Evolutionary conservation across 2,888 invertebrate genomes (phyloP), one percentile per base, ranked within the genome.

Genomic region (Mactromeris polynyma): DNA sequence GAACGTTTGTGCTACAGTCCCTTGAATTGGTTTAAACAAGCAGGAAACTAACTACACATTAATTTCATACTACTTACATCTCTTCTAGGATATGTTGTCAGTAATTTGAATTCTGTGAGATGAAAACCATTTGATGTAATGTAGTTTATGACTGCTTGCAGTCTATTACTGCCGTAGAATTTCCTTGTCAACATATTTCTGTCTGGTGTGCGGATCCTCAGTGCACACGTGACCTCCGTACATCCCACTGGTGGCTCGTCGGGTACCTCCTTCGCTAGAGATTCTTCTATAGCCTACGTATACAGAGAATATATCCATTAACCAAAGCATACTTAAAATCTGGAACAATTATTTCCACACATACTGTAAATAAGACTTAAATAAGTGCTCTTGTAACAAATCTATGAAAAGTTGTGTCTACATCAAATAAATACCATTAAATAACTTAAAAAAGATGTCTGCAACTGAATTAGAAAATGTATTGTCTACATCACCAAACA

Each of bases 81-180:
- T 97, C 98, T 98, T 96, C 99, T 98, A 96, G 99, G 99, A 98
- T 98, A 99, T 97, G 98, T 98, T 95, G 98, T 98, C 95, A 99
- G 98, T 90, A 99, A 98, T 97, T 99, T 99, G 97, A 98, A 99
- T 96, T 98, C 98, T 94, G 98, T 98, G 94, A 98, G 97, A 92
- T 98, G 98, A 97, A 98, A 99, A 89, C 99, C 99, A 97, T 98
- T 98, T 79, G 98, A 98, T 87, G 98, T 98, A 93, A 99, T 97
- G 97, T 98, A 99, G 97, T 99, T 98, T 94, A 99, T 97, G 95
- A 99, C 97, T 93, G 98, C 98, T 97, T 98, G 97, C 7, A 96
- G 90, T 26, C 94, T 94, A 80, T 98, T 97, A 86, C 97, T 97
- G 21, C 97, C 97, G 77, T 97, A 97, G 97, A 99, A 99, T 95